Conservation (phyloP, 1,140 invertebrate species). For the Drosophila micromelanica region DNA sequence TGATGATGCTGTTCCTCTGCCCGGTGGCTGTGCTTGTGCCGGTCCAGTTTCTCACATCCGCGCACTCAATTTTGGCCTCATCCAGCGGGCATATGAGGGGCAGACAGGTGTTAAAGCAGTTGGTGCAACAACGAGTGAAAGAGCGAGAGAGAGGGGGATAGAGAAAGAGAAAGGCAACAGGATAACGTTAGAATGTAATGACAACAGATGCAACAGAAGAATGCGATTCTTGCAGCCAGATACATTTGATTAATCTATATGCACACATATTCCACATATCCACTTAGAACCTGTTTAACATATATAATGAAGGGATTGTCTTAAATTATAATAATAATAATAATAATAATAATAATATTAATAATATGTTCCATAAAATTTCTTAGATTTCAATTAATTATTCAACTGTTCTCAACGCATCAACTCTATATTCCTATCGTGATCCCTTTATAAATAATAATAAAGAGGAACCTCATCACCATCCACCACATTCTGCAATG, state of each 20-base stretch:
- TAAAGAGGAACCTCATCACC: too few relatives aligned
- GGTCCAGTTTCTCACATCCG: constrained; percentile 6
- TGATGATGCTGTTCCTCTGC: not conserved
- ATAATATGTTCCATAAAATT: too few relatives aligned
- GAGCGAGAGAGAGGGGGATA: not conserved
- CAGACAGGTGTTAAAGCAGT: constrained; percentile 4
- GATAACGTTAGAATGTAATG: not conserved
- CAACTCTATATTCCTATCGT: too few relatives aligned
- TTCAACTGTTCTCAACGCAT: too few relatives aligned
- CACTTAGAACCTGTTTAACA: too few relatives aligned
- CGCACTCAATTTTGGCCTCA: constrained; percentile 11
- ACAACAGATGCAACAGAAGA: constrained; percentile 3
- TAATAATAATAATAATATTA: too few relatives aligned
- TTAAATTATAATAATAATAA: too few relatives aligned
- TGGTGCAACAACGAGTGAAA: constrained; percentile 18
- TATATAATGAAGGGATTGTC: too few relatives aligned
- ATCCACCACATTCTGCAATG: constrained; percentile 1
- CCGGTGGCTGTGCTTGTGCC: constrained; percentile 10
- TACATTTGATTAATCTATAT: not conserved
- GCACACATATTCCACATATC: too few relatives aligned
- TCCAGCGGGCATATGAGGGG: constrained; percentile 14
- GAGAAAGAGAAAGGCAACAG: not conserved
- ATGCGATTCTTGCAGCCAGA: not conserved
- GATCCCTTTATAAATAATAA: too few relatives aligned
- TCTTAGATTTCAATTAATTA: too few relatives aligned